Conservation (phyloP, 64 coral and sea anemone species). For the Acropora tenuis region DNA sequence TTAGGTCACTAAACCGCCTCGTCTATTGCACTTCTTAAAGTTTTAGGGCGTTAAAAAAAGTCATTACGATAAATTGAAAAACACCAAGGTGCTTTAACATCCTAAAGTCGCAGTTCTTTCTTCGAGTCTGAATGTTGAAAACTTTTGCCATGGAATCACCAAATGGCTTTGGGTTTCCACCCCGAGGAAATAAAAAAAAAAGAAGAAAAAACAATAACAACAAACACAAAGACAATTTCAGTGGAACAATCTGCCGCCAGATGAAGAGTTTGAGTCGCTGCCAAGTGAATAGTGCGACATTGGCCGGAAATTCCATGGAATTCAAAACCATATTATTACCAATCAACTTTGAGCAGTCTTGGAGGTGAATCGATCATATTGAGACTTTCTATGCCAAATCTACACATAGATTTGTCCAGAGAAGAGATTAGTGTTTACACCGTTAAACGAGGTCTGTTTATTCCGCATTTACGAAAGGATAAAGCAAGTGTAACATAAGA, state of each 20-base stretch:
- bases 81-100: background rate
- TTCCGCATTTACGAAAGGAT: background rate
- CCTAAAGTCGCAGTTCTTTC: background rate
- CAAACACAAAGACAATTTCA: background rate
- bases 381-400: background rate
- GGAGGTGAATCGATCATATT: background rate
- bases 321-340: conserved; percentile 5
- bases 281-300: background rate
- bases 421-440: background rate
- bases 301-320: conserved; percentile 23
- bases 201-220: too few species aligned
- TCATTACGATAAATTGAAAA: too few species aligned
- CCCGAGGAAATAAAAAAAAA: too few species aligned
- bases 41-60: too few species aligned
- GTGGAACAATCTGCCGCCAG: background rate
- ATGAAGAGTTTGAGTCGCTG: conserved; percentile 18
- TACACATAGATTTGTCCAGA: background rate
- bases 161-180: background rate
- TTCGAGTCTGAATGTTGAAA: background rate
- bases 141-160: background rate
- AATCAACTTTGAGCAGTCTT: conserved; percentile 24
- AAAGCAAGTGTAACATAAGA: background rate
- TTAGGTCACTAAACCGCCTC: background rate
- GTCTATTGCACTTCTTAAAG: background rate
- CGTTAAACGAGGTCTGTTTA: background rate